Evolutionary conservation across 1,140 invertebrate species (phyloP), one percentile per base, ranked within the genome.

Genomic region (Brachystomella parvula): DNA sequence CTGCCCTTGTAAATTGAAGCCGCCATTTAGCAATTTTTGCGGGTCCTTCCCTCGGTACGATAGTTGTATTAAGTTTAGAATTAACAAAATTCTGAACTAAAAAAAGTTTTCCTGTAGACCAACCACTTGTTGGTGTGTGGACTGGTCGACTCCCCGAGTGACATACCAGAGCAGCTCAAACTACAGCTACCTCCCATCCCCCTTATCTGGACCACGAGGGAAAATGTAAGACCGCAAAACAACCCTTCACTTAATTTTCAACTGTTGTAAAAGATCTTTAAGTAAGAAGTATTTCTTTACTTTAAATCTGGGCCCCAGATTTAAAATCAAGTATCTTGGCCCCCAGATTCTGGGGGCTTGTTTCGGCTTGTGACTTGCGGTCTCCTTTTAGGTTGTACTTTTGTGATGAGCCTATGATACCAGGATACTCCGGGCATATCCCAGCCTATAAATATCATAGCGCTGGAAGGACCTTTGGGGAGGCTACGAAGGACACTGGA

Each of bases 401-500:
- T 21, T 21, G n/a, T 12, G 6, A 21, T 29, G 28, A 57, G 53
- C 28, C 53, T 6, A 29, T 57, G 53, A 57, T 29, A 12, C 53
- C 53, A 21, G 53, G 53, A 12, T 57, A 57, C 53, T 24, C 53
- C 6, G 53, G 53, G 6, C 53, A 57, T 21, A 29, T 57, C 21
- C 53, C 53, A 57, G 53, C n/a, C 6, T 57, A 39, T 19, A 39
- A 39, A 19, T 39, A 39, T 19, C 35, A 39, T 24, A 21, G n/a
- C 12, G 53, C 53, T 12, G 53, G 6, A 9, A 6, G 53, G 6
- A 57, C 53, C n/a, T 57, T 57, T 29, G 53, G 53, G 53, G 12
- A 57, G 6, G 53, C 53, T 21, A 57, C 53, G 53, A 57, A 57
- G 21, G 53, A 57, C 28, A 57, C 53, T 21, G 6, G 53, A 6